Evolutionary conservation across 1,140 invertebrate species (phyloP).

Genomic region (Bombus fervidus): DNA sequence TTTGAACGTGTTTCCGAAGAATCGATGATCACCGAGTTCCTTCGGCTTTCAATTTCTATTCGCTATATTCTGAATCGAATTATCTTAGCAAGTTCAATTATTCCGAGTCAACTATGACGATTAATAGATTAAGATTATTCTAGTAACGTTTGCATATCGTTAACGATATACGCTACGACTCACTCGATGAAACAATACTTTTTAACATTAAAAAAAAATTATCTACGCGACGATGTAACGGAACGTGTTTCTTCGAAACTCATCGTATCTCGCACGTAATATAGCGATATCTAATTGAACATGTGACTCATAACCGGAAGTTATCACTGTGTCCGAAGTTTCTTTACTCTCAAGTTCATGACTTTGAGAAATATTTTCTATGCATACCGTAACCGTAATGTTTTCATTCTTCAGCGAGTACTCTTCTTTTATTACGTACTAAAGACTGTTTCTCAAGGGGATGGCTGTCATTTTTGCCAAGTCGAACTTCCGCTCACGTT

Average conservation of each 20-base stretch:
- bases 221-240: not conserved
- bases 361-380: not conserved
- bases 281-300: not conserved
- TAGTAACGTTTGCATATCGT: too few species aligned
- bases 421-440: not conserved
- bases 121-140: too few species aligned
- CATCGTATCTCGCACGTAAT: not conserved
- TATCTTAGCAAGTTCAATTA: too few species aligned
- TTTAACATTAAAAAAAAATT: not conserved
- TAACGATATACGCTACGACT: too few species aligned
- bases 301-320: not conserved
- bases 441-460: not conserved
- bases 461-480: not conserved
- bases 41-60: not conserved
- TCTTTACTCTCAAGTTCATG: not conserved
- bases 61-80: not conserved
- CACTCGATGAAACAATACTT: not conserved
- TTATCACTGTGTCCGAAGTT: not conserved
- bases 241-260: not conserved
- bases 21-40: not conserved
- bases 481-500: conserved; percentile 14
- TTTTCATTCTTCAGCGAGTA: not conserved
- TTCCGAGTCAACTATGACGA: too few species aligned
- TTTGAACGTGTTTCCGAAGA: not conserved
- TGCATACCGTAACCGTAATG: not conserved